Percentiles rank a stretch among this genome's conserved stretches.
phyloP scores from a whole-genome alignment of 1,140 invertebrate genomes.

The Saxidomus purpurata region DNA sequence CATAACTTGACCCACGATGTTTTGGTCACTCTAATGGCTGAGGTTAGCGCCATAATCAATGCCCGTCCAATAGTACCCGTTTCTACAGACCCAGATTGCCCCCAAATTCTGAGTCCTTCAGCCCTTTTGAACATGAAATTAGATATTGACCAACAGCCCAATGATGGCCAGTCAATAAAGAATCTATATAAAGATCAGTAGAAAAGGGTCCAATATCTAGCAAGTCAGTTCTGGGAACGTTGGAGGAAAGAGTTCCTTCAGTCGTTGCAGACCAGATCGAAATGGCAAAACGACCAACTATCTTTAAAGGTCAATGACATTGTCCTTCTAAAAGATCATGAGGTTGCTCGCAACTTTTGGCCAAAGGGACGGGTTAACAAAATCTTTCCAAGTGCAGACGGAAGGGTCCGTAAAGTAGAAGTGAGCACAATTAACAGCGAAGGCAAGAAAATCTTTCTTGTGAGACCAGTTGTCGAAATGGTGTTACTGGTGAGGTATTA shows the following conservation, averaged over 20 bases:
- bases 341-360: slow-evolving; percentile 14
- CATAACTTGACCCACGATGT: slow-evolving; percentile 73
- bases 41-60: slow-evolving; percentile 73
- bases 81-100: slow-evolving; percentile 70
- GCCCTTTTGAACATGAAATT: slow-evolving; percentile 66
- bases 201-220: slow-evolving; percentile 68
- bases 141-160: not conserved
- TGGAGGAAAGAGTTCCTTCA: slow-evolving; percentile 61
- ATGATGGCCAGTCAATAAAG: slow-evolving; percentile 23
- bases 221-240: slow-evolving; percentile 64
- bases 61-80: slow-evolving; percentile 66
- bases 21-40: slow-evolving; percentile 70
- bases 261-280: slow-evolving; percentile 57
- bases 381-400: not conserved
- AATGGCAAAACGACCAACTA: slow-evolving; percentile 40
- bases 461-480: slow-evolving; percentile 16
- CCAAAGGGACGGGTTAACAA: not conserved
- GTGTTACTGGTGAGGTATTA: slow-evolving; percentile 28
- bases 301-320: slow-evolving; percentile 46
- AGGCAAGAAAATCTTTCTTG: slow-evolving; percentile 2
- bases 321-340: slow-evolving; percentile 54
- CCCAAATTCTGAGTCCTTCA: slow-evolving; percentile 68
- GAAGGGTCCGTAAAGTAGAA: slow-evolving; percentile 27
- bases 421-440: slow-evolving; percentile 17
- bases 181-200: slow-evolving; percentile 66